phyloP scores from a whole-genome alignment of 2,797 vertebrate species.

The Sternotherus odoratus region DNA sequence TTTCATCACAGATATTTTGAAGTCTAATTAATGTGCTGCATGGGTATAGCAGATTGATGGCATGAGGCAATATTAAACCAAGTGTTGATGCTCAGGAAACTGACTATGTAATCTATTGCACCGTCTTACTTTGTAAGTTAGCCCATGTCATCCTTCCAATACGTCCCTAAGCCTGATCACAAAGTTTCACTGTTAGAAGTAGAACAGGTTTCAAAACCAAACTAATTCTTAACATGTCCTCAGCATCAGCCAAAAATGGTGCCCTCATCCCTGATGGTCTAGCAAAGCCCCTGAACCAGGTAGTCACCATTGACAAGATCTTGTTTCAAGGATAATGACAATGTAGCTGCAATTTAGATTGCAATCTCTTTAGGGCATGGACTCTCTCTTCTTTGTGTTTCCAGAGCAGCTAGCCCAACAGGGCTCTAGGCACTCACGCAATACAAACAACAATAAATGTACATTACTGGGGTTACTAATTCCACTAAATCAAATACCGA shows the following conservation, averaged over 20 bases:
- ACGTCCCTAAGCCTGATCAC: neutral
- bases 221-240: accelerated
- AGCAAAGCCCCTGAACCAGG: neutral
- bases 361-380: neutral
- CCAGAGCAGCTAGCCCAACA: neutral
- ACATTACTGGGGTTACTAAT: accelerated
- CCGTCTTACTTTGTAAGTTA: neutral
- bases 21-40: neutral
- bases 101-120: neutral
- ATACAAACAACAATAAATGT: neutral
- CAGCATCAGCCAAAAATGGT: neutral
- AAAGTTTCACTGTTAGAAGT: neutral
- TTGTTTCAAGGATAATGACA: neutral
- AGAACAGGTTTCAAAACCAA: neutral
- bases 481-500: neutral
- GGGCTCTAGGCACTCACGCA: accelerated
- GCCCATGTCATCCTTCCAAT: neutral
- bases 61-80: neutral
- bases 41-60: neutral
- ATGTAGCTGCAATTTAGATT: accelerated
- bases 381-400: neutral
- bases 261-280: neutral
- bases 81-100: neutral
- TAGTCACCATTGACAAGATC: neutral
- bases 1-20: neutral